phyloP scores from a whole-genome alignment of 2,113 vertebrate species.

The Callionymus lyra region DNA sequence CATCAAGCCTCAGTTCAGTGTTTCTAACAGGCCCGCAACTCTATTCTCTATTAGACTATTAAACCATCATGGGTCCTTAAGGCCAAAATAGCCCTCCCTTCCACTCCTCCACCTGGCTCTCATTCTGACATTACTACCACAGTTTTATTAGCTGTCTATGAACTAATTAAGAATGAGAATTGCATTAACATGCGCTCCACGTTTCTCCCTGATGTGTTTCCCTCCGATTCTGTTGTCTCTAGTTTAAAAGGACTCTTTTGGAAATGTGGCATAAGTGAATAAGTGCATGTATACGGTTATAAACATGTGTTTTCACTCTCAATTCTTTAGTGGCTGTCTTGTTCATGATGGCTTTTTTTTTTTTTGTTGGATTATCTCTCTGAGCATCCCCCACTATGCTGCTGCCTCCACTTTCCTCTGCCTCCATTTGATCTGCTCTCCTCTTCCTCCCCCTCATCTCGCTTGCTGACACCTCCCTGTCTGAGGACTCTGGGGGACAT shows the following conservation, averaged over 20 bases:
- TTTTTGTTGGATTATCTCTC: constrained; percentile 34
- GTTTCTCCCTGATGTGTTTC: constrained; percentile 20
- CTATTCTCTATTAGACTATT: constrained; percentile 61
- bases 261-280: constrained; percentile 46
- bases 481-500: constrained; percentile 73
- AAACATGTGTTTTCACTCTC: constrained; percentile 12
- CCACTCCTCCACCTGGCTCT: constrained; percentile 53
- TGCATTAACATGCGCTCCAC: constrained; percentile 40
- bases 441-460: constrained; percentile 26
- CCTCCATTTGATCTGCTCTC: constrained; percentile 3
- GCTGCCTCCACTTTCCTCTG: constrained; percentile 6
- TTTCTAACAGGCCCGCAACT: constrained; percentile 54
- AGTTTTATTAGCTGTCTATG: constrained; percentile 64
- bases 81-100: constrained; percentile 40
- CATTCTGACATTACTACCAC: constrained; percentile 49
- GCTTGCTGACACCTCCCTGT: constrained; percentile 45
- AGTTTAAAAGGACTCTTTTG: constrained; percentile 45
- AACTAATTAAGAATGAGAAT: constrained; percentile 66
- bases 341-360: constrained; percentile 39
- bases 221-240: constrained; percentile 27
- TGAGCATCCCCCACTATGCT: constrained; percentile 22
- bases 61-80: constrained; percentile 70
- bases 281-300: background rate
- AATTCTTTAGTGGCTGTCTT: constrained; percentile 20
- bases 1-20: constrained; percentile 55